Conservation (phyloP, 1,140 invertebrate genomes). For the Heliconius eleuchia region DNA sequence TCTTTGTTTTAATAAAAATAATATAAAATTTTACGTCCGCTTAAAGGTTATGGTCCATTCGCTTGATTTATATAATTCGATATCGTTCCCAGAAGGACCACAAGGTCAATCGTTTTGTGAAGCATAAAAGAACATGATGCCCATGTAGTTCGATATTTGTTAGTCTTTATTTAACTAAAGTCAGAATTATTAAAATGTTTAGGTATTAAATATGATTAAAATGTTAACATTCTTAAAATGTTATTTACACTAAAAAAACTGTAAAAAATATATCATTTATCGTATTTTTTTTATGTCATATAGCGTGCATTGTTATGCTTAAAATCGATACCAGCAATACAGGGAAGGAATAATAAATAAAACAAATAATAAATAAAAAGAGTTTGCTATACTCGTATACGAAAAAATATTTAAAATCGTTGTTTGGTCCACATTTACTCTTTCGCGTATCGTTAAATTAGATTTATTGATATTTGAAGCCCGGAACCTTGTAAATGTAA, state of each 20-base stretch:
- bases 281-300: no score
- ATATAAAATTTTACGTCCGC: neutral
- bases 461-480: neutral
- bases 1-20: constrained; percentile 2
- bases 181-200: constrained; percentile 5
- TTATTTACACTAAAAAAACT: no score
- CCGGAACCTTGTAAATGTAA: constrained; percentile 2
- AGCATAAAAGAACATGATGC: constrained; percentile 26
- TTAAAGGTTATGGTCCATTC: constrained; percentile 2
- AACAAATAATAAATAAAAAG: no score
- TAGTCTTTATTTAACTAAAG: constrained; percentile 8
- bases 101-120: constrained; percentile 24
- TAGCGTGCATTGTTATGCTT: no score
- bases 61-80: constrained; percentile 13
- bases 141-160: constrained; percentile 1
- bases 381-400: no score
- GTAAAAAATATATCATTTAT: no score
- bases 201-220: neutral
- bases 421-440: no score
- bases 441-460: neutral
- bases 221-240: neutral
- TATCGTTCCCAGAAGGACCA: constrained; percentile 29
- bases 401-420: no score
- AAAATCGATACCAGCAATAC: no score
- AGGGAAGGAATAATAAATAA: no score